Conservation (phyloP, 2,888 invertebrate genomes). For the Nephrotoma appendiculata region DNA sequence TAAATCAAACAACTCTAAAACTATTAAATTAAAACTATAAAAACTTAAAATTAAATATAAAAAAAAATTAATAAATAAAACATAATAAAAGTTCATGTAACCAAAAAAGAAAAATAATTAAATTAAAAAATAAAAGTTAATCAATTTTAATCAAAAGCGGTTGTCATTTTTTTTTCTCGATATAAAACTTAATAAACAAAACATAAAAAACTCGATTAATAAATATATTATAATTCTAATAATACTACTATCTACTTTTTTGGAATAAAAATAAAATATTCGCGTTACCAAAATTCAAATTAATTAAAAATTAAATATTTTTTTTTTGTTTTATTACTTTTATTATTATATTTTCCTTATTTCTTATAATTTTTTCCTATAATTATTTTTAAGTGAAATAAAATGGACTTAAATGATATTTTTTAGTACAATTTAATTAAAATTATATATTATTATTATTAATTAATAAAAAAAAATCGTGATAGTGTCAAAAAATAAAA, state of each 20-base stretch:
- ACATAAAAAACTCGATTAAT: not conserved
- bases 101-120: not conserved
- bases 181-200: not conserved
- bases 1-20: conserved; percentile 6
- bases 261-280: not conserved
- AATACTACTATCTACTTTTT: not conserved
- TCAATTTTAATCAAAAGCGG: not conserved
- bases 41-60: not conserved
- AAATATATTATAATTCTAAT: not conserved
- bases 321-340: not conserved
- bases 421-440: conserved; percentile 2
- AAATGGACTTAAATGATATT: not conserved
- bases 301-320: not conserved
- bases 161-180: not conserved
- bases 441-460: not conserved
- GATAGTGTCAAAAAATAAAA: conserved; percentile 9
- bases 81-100: not conserved
- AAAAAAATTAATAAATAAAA: not conserved
- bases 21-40: not conserved
- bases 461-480: conserved; percentile 36
- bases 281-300: not conserved
- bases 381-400: not conserved
- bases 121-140: not conserved
- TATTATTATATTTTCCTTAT: not conserved
- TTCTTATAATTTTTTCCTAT: not conserved